Evolutionary conservation across 2,888 invertebrate genomes (phyloP), one percentile per base, ranked within the genome.

Genomic region (Trichogramma evanescens): DNA sequence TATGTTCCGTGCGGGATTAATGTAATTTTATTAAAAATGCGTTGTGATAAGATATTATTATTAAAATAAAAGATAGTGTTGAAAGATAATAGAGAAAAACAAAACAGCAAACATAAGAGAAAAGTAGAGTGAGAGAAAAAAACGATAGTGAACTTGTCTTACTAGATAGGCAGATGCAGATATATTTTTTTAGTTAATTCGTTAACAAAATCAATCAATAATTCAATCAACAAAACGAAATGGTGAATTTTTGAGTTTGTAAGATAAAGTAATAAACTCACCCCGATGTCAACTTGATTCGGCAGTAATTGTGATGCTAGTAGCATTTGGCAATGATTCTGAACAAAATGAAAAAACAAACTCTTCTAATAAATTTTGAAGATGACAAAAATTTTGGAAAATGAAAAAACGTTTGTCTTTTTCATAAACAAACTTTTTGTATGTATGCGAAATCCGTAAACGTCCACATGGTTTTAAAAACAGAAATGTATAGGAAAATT

Each of bases 321-420:
- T 64, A 59, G 58, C 62, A 64, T 64, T 64, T 64, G 64, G 62
- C 62, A 64, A 64, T 64, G 64, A 64, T 64, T 64, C 64, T 64
- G 46, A 52, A 64, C 62, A 64, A 50, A 64, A 56, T 57, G 61
- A 63, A 63, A 64, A 55, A 63, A 56, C 26, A 52, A 49, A 61
- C 50, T 55, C 52, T 55, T 59, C 64, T 60, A 50, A 59, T 38
- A 46, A 53, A 61, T 54, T 63, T 26, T 26, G 26, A 26, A 26
- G 26, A 26, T 44, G 50, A 61, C 54, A 50, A 53, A 40, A 60
- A 52, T 50, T 55, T 56, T 56, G 50, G 51, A 43, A 50, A 39
- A 40, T 43, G 42, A 54, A 62, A 38, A 49, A 53, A 42, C 56
- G 52, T 46, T 46, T 56, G 45, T 8, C 43, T 59, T 59, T 55